phyloP scores from a whole-genome alignment of 2,797 vertebrate genomes.

The Cheirogaleus major region DNA sequence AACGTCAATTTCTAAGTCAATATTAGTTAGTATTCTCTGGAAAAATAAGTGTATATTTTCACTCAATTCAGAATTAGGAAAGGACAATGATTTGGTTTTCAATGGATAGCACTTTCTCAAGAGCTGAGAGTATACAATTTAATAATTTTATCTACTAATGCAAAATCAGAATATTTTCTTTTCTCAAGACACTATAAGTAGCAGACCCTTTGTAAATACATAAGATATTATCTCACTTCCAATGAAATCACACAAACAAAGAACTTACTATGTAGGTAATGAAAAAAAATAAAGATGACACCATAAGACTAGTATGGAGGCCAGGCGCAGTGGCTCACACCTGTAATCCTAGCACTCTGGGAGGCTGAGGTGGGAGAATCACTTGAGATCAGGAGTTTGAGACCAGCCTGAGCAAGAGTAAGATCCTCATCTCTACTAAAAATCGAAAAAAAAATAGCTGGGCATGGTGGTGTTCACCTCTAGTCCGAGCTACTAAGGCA shows the following conservation, averaged over 20 bases:
- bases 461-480: too few species aligned
- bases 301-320: background rate
- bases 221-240: background rate
- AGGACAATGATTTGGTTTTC: background rate
- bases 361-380: too few species aligned
- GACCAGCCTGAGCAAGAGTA: too few species aligned
- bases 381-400: too few species aligned
- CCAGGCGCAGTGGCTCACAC: too few species aligned
- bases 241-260: background rate
- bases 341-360: too few species aligned
- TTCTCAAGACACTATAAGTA: background rate
- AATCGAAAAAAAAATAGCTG: too few species aligned
- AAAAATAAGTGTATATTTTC: background rate
- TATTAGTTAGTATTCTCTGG: background rate
- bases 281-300: background rate
- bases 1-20: background rate
- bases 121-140: background rate
- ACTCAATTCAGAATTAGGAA: background rate
- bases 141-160: background rate
- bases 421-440: too few species aligned
- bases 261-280: too few species aligned
- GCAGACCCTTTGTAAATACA: background rate
- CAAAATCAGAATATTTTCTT: background rate
- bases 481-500: too few species aligned
- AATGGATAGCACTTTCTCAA: background rate